These are phyloP conservation scores for Ceryle rudis DNA, from an alignment of 2,797 vertebrate genomes.

Conservation along the genomic window DNA sequence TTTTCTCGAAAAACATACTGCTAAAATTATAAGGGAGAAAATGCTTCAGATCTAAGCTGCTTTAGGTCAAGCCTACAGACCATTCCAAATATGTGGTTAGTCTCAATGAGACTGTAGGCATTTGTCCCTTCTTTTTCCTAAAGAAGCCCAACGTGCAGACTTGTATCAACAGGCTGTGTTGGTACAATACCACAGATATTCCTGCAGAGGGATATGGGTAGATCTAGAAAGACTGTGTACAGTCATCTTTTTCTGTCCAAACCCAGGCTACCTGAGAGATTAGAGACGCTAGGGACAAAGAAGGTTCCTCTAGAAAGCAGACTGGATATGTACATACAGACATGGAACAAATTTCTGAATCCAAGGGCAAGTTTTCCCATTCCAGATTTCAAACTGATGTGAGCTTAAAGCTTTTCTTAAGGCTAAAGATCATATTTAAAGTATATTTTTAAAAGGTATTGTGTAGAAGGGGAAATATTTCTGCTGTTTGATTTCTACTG, in stretches of 20 bases:
- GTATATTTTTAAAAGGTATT: not conserved
- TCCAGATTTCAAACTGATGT: not conserved
- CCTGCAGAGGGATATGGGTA: not conserved
- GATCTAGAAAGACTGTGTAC: not conserved
- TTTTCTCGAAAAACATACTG: not conserved
- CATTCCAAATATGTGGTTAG: not conserved
- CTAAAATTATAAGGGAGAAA: not conserved
- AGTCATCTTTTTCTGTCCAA: not conserved
- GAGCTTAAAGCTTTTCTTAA: not conserved
- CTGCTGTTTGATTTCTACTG: not conserved
- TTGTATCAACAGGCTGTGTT: not conserved
- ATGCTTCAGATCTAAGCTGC: not conserved
- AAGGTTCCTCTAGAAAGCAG: not conserved
- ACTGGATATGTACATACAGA: not conserved
- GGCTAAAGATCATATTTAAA: not conserved
- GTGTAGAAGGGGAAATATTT: not conserved
- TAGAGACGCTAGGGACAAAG: not conserved
- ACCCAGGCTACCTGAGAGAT: not conserved
- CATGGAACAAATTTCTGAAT: not conserved
- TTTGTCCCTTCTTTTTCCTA: not conserved
- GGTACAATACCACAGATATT: not conserved
- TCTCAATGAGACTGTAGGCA: not conserved
- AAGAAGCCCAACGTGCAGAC: not conserved
- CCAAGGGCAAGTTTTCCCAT: not conserved
- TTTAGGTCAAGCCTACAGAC: not conserved